Conservation (phyloP, 2,797 vertebrate genomes). For the Acanthornis magna region DNA sequence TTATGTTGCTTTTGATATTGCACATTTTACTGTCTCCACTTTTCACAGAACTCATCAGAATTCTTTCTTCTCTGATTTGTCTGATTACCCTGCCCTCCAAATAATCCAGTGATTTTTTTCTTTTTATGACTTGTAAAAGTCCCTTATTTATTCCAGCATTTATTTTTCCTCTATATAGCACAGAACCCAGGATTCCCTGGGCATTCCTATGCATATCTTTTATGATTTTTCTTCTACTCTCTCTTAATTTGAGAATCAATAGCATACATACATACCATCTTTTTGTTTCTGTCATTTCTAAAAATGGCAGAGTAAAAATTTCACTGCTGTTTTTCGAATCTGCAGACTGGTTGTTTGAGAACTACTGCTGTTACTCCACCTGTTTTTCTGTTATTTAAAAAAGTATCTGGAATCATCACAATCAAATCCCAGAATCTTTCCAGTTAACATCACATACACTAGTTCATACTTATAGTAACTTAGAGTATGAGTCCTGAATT, state of each 20-base stretch:
- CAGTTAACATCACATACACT: background rate
- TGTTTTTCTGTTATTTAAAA: background rate
- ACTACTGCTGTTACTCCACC: background rate
- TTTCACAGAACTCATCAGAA: background rate
- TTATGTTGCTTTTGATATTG: background rate
- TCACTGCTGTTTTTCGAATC: background rate
- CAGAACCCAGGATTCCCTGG: background rate
- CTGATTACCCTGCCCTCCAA: background rate
- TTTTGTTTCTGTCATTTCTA: background rate
- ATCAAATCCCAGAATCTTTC: background rate
- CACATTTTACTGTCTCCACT: rapidly evolving
- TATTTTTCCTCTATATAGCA: background rate
- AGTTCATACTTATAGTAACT: background rate
- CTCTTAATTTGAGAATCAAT: background rate
- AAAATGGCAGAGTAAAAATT: background rate
- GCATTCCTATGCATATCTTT: background rate
- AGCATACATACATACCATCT: background rate
- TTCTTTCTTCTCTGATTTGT: background rate
- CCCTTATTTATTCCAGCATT: background rate
- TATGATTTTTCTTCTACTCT: background rate
- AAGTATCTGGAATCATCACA: background rate
- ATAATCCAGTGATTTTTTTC: background rate
- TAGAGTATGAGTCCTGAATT: background rate
- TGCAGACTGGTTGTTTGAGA: background rate
- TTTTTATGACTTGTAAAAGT: background rate